phyloP scores from a whole-genome alignment of 2,797 vertebrate species.

The Margarornis squamiger region DNA sequence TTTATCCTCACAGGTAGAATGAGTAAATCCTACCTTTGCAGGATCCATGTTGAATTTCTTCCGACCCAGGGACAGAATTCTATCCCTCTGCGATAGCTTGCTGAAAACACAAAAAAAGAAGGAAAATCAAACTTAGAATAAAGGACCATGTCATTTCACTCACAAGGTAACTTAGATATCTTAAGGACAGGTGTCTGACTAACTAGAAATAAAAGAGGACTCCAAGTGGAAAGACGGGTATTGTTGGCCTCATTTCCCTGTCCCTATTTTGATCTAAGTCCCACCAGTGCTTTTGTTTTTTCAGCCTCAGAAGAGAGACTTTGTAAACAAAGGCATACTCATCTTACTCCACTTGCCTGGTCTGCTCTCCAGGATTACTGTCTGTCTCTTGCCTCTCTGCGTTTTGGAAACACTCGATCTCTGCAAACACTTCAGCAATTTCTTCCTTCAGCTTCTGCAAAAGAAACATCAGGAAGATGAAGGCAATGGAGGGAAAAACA shows the following conservation, averaged over 20 bases:
- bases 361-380: neutral
- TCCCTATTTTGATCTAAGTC: neutral
- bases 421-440: conserved; percentile 74
- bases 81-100: conserved; percentile 81
- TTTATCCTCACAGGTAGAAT: neutral
- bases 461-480: neutral
- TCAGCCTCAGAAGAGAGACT: neutral
- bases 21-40: conserved; percentile 78
- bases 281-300: neutral
- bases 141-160: neutral
- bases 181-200: neutral
- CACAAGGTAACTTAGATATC: neutral
- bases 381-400: conserved; percentile 54
- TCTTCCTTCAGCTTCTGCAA: conserved; percentile 77
- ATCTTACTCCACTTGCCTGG: neutral
- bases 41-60: conserved; percentile 98
- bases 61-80: conserved; percentile 80
- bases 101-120: conserved; percentile 63
- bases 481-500: neutral
- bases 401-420: conserved; percentile 76
- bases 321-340: neutral
- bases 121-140: neutral
- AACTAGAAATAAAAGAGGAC: neutral
- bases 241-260: neutral
- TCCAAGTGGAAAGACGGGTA: neutral